Evolutionary conservation across 2,113 vertebrate species (phyloP).

Genomic region (Procavia capensis): DNA sequence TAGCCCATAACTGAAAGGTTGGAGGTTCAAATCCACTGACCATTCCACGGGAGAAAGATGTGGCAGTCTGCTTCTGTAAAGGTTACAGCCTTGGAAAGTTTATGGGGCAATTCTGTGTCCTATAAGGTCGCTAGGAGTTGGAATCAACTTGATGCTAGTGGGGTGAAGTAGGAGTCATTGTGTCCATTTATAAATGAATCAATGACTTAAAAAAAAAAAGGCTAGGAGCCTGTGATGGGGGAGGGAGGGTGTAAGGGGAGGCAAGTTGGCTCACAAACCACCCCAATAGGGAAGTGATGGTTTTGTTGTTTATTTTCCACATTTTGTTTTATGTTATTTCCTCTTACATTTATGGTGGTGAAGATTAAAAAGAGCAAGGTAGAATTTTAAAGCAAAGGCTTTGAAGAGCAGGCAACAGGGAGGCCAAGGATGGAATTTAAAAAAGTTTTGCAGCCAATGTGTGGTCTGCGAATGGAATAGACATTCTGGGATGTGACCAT

Average conservation of each 20-base stretch:
- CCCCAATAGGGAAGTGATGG: background rate
- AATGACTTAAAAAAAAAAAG: background rate
- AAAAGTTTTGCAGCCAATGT: background rate
- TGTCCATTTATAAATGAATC: background rate
- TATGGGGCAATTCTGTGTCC: no score
- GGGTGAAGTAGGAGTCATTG: background rate
- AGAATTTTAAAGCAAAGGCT: background rate
- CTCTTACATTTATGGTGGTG: background rate
- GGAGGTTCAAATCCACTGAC: no score
- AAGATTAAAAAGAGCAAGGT: background rate
- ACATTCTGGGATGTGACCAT: no score
- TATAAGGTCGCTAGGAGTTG: no score
- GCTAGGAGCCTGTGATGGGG: background rate
- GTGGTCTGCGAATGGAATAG: background rate
- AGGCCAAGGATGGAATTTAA: background rate
- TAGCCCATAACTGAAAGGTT: no score
- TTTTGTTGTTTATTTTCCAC: background rate
- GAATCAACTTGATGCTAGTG: no score
- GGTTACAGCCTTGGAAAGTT: no score
- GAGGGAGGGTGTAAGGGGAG: no score
- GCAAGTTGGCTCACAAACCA: background rate
- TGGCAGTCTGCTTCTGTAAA: no score
- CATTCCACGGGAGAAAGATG: no score
- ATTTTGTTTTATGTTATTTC: background rate
- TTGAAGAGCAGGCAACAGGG: background rate